Evolutionary conservation across 2,888 invertebrate species (phyloP).

Genomic region (Zygothrica quintamaculata): DNA sequence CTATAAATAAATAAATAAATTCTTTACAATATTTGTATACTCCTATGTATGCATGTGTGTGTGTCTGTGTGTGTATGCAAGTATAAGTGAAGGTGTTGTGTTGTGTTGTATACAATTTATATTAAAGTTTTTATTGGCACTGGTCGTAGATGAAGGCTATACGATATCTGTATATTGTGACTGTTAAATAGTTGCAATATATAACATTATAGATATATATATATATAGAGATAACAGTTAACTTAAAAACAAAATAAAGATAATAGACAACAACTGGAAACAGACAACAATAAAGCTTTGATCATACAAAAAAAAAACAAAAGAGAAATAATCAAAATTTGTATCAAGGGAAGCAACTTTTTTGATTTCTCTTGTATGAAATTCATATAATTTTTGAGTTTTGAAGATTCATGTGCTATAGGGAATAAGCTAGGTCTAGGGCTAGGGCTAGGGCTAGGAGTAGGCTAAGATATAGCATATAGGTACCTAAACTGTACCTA

Average conservation of each 20-base stretch:
- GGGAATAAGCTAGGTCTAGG: conserved; percentile 41
- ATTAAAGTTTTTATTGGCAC: conserved; percentile 48
- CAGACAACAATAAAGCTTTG: conserved; percentile 72
- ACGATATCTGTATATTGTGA: conserved; percentile 17
- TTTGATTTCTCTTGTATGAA: too few species aligned
- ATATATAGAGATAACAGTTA: conserved; percentile 32
- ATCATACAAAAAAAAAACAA: conserved; percentile 37
- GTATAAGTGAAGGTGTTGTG: too few species aligned
- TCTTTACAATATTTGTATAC: conserved; percentile 17
- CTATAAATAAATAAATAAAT: conserved; percentile 16
- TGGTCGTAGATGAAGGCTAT: conserved; percentile 34
- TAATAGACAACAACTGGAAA: conserved; percentile 55
- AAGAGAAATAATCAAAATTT: too few species aligned
- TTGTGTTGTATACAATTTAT: conserved; percentile 33
- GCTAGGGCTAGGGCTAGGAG: too few species aligned
- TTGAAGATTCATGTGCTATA: conserved; percentile 50
- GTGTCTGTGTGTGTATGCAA: conserved; percentile 12
- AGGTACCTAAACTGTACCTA: conserved; percentile 39
- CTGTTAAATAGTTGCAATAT: conserved; percentile 16
- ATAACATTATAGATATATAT: conserved; percentile 19
- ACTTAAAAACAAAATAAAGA: conserved; percentile 57
- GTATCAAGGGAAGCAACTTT: conserved; percentile 55
- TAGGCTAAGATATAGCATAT: conserved; percentile 50
- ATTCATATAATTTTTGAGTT: too few species aligned
- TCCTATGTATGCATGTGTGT: conserved; percentile 7